phyloP scores from a whole-genome alignment of 2,888 invertebrate genomes.

The Melanostoma mellinum region DNA sequence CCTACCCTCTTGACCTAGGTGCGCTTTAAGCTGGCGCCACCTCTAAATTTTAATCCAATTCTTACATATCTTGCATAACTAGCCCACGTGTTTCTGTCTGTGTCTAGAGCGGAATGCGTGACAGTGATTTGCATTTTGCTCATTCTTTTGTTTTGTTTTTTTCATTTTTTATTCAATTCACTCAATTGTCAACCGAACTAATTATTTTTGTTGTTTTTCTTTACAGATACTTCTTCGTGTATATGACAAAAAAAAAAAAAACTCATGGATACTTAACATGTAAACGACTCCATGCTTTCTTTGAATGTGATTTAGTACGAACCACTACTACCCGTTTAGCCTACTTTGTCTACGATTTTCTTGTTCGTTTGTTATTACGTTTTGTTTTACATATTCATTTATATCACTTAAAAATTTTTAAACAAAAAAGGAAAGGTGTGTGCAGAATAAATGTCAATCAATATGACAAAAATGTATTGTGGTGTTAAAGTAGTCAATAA shows the following conservation, averaged over 20 bases:
- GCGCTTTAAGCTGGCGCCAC: conserved; percentile 58
- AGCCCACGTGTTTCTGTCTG: conserved; percentile 34
- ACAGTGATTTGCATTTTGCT: conserved; percentile 49
- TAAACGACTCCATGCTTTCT: conserved; percentile 37
- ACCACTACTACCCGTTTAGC: conserved; percentile 15
- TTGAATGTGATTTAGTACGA: conserved; percentile 57
- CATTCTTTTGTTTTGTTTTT: neutral
- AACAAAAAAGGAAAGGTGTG: conserved; percentile 19
- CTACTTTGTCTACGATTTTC: conserved; percentile 39
- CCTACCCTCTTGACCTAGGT: conserved; percentile 55
- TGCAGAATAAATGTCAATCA: conserved; percentile 46
- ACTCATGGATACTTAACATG: conserved; percentile 55
- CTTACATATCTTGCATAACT: conserved; percentile 53
- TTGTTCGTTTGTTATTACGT: conserved; percentile 13
- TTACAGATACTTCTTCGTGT: conserved; percentile 60
- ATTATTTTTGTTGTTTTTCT: conserved; percentile 37
- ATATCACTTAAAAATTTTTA: conserved; percentile 29
- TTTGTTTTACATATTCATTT: conserved; percentile 14
- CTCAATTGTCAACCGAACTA: conserved; percentile 42
- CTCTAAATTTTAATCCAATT: conserved; percentile 51
- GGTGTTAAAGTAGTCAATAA: conserved; percentile 39
- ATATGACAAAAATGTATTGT: conserved; percentile 54
- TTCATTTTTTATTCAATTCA: conserved; percentile 8
- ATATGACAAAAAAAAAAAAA: neutral
- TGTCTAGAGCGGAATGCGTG: conserved; percentile 44